These are phyloP conservation scores for Rhegmatorhina hoffmannsi DNA, from an alignment of 2,113 vertebrate species.

Conservation along the genomic window DNA sequence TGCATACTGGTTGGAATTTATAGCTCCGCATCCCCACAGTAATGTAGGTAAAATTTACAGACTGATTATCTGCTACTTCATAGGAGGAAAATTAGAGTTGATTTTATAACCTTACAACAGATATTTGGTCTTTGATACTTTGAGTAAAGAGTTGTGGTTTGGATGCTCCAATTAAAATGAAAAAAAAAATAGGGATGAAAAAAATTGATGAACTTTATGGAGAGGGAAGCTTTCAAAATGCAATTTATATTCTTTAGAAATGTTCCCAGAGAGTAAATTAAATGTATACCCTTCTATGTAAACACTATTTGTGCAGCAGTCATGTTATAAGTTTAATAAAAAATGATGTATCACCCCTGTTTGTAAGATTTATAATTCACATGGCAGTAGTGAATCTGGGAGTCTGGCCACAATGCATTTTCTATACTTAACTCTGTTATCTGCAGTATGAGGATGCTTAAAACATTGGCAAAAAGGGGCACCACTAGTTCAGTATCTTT, in stretches of 20 bases:
- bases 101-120: conserved; percentile 66
- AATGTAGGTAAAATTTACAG: conserved; percentile 81
- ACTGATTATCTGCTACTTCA: conserved; percentile 76
- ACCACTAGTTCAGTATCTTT: not conserved
- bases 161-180: conserved; percentile 76
- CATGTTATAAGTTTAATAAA: conserved; percentile 82
- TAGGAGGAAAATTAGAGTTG: conserved; percentile 80
- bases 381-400: conserved; percentile 75
- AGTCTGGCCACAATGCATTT: conserved; percentile 77
- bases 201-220: conserved; percentile 74
- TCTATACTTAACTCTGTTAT: conserved; percentile 84
- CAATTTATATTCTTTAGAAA: conserved; percentile 79
- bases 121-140: conserved; percentile 74
- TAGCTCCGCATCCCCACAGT: conserved; percentile 55
- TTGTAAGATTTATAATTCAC: conserved; percentile 81
- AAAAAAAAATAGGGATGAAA: not conserved
- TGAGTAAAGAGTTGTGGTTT: conserved; percentile 42
- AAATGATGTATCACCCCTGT: conserved; percentile 76
- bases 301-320: conserved; percentile 78
- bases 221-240: conserved; percentile 71
- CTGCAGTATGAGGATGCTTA: conserved; percentile 59
- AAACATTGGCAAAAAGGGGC: conserved; percentile 52
- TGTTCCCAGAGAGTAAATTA: conserved; percentile 75
- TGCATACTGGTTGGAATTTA: conserved; percentile 79
- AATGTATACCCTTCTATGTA: conserved; percentile 78